phyloP scores from a whole-genome alignment of 37 sponge, comb jelly and placozoan species.

The Oscarella lobularis region DNA sequence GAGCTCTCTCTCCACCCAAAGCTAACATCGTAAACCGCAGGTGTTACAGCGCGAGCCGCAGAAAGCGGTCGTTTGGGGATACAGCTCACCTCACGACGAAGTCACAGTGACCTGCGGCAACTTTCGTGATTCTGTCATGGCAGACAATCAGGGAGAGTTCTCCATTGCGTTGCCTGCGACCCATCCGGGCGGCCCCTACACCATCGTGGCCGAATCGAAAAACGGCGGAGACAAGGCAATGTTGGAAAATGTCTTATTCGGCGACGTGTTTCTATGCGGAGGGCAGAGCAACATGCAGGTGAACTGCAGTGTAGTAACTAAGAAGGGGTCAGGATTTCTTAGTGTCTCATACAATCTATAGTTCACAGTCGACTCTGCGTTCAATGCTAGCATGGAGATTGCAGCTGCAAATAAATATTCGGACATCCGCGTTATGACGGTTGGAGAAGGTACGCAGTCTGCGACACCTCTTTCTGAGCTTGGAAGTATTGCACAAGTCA shows the following conservation, averaged over 20 bases:
- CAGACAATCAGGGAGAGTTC: not conserved
- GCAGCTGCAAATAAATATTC: not conserved
- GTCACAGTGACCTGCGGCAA: not conserved
- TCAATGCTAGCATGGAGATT: slow-evolving; percentile 47
- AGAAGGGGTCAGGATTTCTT: too few species aligned
- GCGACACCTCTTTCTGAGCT: slow-evolving; percentile 3
- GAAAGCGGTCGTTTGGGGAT: slow-evolving; percentile 7
- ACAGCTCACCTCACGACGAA: not conserved
- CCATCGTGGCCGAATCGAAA: slow-evolving; percentile 19
- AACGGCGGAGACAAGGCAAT: slow-evolving; percentile 7
- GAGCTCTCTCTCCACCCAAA: too few species aligned
- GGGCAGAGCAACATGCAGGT: slow-evolving; percentile 75
- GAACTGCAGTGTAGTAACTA: too few species aligned
- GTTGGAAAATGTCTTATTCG: slow-evolving; percentile 50
- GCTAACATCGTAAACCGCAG: not conserved
- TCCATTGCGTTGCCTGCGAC: not conserved
- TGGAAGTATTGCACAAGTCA: not conserved
- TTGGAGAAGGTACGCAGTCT: not conserved
- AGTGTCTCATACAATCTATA: not conserved
- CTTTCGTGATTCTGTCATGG: not conserved
- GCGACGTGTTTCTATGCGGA: slow-evolving; percentile 61
- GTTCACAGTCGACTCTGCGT: slow-evolving; percentile 19
- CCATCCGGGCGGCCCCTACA: slow-evolving; percentile 3
- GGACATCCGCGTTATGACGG: not conserved
- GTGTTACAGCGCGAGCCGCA: slow-evolving; percentile 3